phyloP scores from a whole-genome alignment of 2,113 vertebrate genomes.

The Odobenus rosmarus region DNA sequence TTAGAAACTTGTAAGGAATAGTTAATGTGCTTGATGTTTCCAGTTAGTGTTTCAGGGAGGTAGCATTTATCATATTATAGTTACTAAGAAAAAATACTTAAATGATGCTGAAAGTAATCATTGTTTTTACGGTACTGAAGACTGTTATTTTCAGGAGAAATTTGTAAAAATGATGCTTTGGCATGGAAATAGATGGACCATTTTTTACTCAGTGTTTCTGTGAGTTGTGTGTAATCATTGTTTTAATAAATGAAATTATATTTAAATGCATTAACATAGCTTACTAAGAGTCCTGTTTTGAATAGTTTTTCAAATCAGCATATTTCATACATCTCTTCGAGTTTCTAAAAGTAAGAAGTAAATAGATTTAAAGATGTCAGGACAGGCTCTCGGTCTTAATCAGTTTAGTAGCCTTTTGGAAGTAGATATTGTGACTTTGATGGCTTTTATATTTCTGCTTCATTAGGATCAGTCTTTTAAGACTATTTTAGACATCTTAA shows the following conservation, averaged over 20 bases:
- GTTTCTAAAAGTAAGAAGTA: slow-evolving; percentile 22
- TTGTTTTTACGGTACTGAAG: not conserved
- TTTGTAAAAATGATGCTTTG: slow-evolving; percentile 36
- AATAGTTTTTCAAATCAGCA: slow-evolving; percentile 35
- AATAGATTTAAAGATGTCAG: not conserved
- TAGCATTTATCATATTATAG: not conserved
- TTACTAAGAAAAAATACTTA: slow-evolving; percentile 41
- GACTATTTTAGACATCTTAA: not conserved
- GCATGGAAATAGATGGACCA: not conserved
- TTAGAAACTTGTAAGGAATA: not conserved
- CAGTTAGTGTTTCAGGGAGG: not conserved
- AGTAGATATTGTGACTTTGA: not conserved
- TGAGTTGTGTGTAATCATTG: not conserved
- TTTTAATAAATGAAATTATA: slow-evolving; percentile 36
- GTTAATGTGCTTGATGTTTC: not conserved
- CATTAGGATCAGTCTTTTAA: slow-evolving; percentile 13
- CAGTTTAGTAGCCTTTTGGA: not conserved
- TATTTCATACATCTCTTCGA: slow-evolving; percentile 21
- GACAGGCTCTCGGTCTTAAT: not conserved
- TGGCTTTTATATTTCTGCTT: slow-evolving; percentile 14
- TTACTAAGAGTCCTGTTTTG: not conserved
- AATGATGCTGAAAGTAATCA: slow-evolving; percentile 43
- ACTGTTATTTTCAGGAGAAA: slow-evolving; percentile 19
- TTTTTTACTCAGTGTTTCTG: slow-evolving; percentile 35
- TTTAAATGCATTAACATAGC: not conserved